Conservation (phyloP, 1,140 invertebrate genomes). For the Aphidius ervi region DNA sequence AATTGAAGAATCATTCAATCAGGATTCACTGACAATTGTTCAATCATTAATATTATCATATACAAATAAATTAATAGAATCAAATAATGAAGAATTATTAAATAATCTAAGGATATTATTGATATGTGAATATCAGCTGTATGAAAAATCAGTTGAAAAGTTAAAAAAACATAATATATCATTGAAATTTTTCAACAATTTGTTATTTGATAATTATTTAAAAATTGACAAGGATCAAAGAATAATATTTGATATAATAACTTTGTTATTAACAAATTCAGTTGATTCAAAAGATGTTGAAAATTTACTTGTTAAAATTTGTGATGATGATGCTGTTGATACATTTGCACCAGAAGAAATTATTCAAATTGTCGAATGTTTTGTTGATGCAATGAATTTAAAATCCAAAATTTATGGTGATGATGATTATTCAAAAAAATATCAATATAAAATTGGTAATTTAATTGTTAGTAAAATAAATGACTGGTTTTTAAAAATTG, state of each 20-base stretch:
- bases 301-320: not conserved
- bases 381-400: not conserved
- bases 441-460: no score
- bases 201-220: not conserved
- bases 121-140: constrained; percentile 12
- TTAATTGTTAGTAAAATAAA: not conserved
- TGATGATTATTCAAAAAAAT: not conserved
- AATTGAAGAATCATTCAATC: not conserved
- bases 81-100: not conserved
- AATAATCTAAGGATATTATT: not conserved
- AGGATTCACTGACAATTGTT: not conserved
- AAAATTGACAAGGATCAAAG: not conserved
- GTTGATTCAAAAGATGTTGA: not conserved
- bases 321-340: not conserved
- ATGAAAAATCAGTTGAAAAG: not conserved
- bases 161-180: not conserved
- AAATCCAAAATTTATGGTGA: not conserved
- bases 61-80: not conserved
- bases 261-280: not conserved
- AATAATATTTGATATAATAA: not conserved
- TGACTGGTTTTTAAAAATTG: not conserved
- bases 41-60: constrained; percentile 5
- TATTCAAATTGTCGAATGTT: not conserved
- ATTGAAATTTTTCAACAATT: not conserved
- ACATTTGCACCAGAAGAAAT: not conserved